Percentiles rank a stretch among this genome's conserved stretches.
Evolutionary conservation across 2,113 vertebrate species (phyloP).

Genomic region (Hymenochirus boettgeri): DNA sequence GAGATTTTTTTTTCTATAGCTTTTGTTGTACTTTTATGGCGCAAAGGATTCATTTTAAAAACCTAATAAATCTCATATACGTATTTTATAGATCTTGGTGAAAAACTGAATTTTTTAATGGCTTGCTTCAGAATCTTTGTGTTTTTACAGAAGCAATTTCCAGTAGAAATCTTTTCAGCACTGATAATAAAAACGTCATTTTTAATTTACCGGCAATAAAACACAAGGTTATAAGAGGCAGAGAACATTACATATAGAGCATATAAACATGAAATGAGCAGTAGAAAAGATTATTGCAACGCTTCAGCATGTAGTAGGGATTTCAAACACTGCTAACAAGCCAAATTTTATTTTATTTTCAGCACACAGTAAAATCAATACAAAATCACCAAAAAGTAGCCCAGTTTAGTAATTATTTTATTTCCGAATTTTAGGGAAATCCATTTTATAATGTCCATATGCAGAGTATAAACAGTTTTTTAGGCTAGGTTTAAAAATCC

Average conservation of each 20-base stretch:
- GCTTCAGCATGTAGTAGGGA: conserved; percentile 22
- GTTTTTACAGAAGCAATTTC: conserved; percentile 35
- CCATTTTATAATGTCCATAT: too few relatives aligned
- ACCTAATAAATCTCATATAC: conserved; percentile 17
- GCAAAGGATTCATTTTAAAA: conserved; percentile 16
- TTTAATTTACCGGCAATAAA: conserved; percentile 40
- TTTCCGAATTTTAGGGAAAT: conserved; percentile 1
- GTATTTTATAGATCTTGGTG: conserved; percentile 19
- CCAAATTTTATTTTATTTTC: conserved; percentile 14
- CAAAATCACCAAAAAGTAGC: neutral
- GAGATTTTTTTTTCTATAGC: neutral
- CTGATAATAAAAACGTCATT: conserved; percentile 40
- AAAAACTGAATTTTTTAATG: conserved; percentile 25
- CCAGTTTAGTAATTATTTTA: conserved; percentile 19
- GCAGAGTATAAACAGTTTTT: too few relatives aligned
- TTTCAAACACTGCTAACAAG: neutral
- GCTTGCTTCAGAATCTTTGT: conserved; percentile 25
- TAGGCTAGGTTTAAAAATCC: too few relatives aligned
- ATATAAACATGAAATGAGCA: conserved; percentile 32
- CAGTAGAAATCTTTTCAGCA: conserved; percentile 21
- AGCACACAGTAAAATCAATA: conserved; percentile 3
- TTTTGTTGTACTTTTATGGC: conserved; percentile 11
- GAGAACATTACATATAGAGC: conserved; percentile 30
- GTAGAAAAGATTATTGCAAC: conserved; percentile 22
- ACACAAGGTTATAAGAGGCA: conserved; percentile 37